phyloP scores from a whole-genome alignment of 2,113 vertebrate species.

The Bombycilla garrulus region DNA sequence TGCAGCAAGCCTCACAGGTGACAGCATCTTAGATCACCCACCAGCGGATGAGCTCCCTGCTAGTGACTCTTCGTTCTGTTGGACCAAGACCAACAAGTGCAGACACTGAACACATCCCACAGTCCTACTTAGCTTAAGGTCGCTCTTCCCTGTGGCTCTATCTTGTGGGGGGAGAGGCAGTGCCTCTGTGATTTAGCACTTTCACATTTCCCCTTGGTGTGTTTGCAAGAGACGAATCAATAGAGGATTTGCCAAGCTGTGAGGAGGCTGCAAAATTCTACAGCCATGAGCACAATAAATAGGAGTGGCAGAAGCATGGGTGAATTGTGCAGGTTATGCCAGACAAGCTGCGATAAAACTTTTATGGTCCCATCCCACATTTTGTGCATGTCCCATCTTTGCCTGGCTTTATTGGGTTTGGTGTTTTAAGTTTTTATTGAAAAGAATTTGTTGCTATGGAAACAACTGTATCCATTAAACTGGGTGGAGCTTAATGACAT shows the following conservation, averaged over 20 bases:
- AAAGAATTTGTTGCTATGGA: not conserved
- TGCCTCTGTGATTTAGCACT: not conserved
- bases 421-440: not conserved
- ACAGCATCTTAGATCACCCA: not conserved
- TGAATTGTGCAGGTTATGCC: not conserved
- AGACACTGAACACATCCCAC: not conserved
- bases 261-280: not conserved
- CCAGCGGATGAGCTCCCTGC: not conserved
- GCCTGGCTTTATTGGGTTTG: not conserved
- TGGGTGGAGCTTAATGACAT: not conserved
- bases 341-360: not conserved
- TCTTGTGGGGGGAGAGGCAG: not conserved
- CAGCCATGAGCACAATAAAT: not conserved
- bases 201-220: conserved; percentile 3
- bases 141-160: accelerated
- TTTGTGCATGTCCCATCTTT: not conserved
- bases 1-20: not conserved
- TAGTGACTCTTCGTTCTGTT: not conserved
- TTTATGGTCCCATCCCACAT: not conserved
- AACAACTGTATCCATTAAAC: not conserved
- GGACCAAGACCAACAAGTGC: not conserved
- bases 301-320: not conserved
- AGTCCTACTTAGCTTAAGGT: not conserved
- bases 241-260: not conserved
- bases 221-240: conserved; percentile 11